Percentiles rank a stretch among this genome's conserved stretches.
These are phyloP conservation scores for Pherbina coryleti DNA, from an alignment of 2,888 invertebrate genomes.

Conservation along the genomic window DNA sequence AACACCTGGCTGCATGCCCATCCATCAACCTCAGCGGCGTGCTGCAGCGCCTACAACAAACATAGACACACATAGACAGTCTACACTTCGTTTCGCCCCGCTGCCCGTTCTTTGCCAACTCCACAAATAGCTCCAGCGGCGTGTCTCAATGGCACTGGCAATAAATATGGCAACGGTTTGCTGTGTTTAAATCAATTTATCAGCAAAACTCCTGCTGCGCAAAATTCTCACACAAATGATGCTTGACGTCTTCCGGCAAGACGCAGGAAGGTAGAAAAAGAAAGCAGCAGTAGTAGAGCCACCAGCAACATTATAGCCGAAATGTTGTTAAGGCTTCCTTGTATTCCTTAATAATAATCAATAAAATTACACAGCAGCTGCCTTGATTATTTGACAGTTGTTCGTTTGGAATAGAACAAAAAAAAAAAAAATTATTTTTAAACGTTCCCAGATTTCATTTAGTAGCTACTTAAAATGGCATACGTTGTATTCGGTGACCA, in stretches of 20 bases:
- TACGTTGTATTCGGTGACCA: background rate
- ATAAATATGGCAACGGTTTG: slow-evolving; percentile 38
- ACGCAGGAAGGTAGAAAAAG: background rate
- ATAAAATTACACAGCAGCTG: too few species aligned
- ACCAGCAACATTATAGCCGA: background rate
- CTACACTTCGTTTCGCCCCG: background rate
- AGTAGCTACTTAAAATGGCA: background rate
- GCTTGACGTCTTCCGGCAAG: background rate
- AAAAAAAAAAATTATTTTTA: too few species aligned
- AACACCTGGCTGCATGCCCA: background rate
- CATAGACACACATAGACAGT: background rate
- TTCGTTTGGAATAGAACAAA: too few species aligned
- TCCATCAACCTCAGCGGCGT: background rate
- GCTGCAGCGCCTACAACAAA: background rate
- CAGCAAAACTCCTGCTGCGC: slow-evolving; percentile 45
- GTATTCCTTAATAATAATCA: background rate
- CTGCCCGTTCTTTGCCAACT: background rate
- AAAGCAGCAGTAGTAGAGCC: background rate
- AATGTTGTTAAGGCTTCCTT: background rate
- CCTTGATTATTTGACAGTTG: too few species aligned
- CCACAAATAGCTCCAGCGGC: background rate
- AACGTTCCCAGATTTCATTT: background rate
- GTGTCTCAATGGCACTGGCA: slow-evolving; percentile 7
- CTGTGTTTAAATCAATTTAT: slow-evolving; percentile 57
- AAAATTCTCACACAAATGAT: slow-evolving; percentile 7